Conservation (phyloP, 2,888 invertebrate genomes). For the Drosophila birchii region DNA sequence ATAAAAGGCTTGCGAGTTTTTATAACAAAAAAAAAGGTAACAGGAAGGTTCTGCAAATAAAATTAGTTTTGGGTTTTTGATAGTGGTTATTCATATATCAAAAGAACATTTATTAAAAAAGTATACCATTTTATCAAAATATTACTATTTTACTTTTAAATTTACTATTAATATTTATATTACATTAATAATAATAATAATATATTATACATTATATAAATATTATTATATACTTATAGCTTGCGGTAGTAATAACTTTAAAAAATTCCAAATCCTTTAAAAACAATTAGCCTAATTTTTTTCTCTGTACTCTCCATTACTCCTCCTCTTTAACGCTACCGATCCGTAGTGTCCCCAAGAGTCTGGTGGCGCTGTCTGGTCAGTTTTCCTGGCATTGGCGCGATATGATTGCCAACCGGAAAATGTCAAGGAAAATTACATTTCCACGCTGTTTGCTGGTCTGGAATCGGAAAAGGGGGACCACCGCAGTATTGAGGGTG, state of each 20-base stretch:
- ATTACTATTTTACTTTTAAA: background rate
- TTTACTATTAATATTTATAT: too few relatives aligned
- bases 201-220: too few relatives aligned
- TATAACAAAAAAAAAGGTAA: too few relatives aligned
- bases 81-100: background rate
- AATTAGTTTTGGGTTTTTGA: too few relatives aligned
- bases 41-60: background rate
- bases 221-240: too few relatives aligned
- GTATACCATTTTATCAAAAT: background rate
- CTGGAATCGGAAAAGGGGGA: slow-evolving; percentile 40
- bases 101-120: background rate
- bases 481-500: slow-evolving; percentile 20
- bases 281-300: background rate
- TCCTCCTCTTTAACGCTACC: slow-evolving; percentile 3
- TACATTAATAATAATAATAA: too few relatives aligned
- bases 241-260: too few relatives aligned
- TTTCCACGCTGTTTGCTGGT: slow-evolving; percentile 57
- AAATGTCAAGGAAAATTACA: slow-evolving; percentile 78
- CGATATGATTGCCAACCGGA: slow-evolving; percentile 81
- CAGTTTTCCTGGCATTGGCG: slow-evolving; percentile 70
- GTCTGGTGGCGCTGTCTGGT: slow-evolving; percentile 39
- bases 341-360: slow-evolving; percentile 26
- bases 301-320: slow-evolving; percentile 3
- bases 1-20: background rate
- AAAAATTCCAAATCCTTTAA: too few relatives aligned